phyloP scores from a whole-genome alignment of 2,797 vertebrate genomes.

The Pseudopleuronectes americanus region DNA sequence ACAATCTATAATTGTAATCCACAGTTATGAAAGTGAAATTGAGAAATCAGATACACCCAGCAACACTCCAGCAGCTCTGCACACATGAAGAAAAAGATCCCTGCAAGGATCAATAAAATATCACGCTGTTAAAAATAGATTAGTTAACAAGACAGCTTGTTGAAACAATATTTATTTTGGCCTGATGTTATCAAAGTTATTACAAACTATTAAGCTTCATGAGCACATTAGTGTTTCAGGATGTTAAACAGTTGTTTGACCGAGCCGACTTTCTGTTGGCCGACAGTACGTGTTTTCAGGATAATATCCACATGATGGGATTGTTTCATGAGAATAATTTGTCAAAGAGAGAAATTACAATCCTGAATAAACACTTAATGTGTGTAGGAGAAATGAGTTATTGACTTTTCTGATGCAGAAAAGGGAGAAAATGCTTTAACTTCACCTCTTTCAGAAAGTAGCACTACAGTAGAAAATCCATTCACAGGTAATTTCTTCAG shows the following conservation, averaged over 20 bases:
- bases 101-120: slow-evolving; percentile 49
- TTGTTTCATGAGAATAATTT: slow-evolving; percentile 25
- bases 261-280: not conserved
- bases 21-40: too few relatives aligned
- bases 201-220: slow-evolving; percentile 48
- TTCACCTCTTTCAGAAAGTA: slow-evolving; percentile 16
- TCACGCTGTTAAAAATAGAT: slow-evolving; percentile 39
- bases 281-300: slow-evolving; percentile 18
- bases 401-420: slow-evolving; percentile 46
- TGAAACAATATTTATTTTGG: slow-evolving; percentile 53
- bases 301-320: slow-evolving; percentile 17
- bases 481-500: slow-evolving; percentile 8
- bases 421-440: slow-evolving; percentile 19
- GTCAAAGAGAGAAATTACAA: slow-evolving; percentile 17
- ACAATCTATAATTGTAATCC: too few relatives aligned
- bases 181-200: slow-evolving; percentile 33
- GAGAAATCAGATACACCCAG: slow-evolving; percentile 6
- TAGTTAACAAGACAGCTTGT: slow-evolving; percentile 29
- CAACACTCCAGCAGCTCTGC: slow-evolving; percentile 21
- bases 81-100: slow-evolving; percentile 12
- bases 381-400: slow-evolving; percentile 22
- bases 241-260: too few relatives aligned
- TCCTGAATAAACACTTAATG: slow-evolving; percentile 6
- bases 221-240: slow-evolving; percentile 43
- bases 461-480: slow-evolving; percentile 16